Evolutionary conservation across 2,888 invertebrate species (phyloP).

Genomic region (Drosophila cyrtoloma): DNA sequence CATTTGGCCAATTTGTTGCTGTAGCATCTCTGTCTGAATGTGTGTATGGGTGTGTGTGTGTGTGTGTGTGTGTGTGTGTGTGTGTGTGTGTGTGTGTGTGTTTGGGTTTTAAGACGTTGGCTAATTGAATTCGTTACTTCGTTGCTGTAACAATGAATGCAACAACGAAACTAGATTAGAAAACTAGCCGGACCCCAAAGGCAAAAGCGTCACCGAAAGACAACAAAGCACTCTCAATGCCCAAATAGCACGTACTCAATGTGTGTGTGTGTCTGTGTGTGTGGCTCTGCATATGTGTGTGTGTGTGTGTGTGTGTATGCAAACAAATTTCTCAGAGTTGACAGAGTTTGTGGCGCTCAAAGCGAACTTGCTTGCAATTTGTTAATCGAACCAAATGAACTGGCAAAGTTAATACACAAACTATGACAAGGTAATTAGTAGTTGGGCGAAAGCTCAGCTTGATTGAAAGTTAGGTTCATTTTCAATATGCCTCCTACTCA

Average conservation of each 20-base stretch:
- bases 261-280: conserved; percentile 8
- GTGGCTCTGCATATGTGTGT: conserved; percentile 5
- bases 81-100: conserved; percentile 3
- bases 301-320: conserved; percentile 3
- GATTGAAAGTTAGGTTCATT: not conserved
- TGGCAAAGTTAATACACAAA: conserved; percentile 12
- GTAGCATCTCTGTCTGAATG: not conserved
- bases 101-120: conserved; percentile 57
- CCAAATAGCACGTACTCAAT: conserved; percentile 57
- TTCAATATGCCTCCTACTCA: not conserved
- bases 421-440: conserved; percentile 4
- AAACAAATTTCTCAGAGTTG: conserved; percentile 31
- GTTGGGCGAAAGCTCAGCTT: not conserved
- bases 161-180: conserved; percentile 62
- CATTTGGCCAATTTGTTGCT: conserved; percentile 12
- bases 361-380: conserved; percentile 18
- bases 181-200: conserved; percentile 45
- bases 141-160: conserved; percentile 45
- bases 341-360: conserved; percentile 10
- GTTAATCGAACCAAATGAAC: conserved; percentile 15
- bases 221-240: conserved; percentile 52
- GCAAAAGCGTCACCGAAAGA: conserved; percentile 18
- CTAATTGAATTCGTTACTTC: conserved; percentile 66
- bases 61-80: not conserved
- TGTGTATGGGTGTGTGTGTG: not conserved